Conservation (phyloP, 1,140 invertebrate species). For the Xylocopa sonorina region DNA sequence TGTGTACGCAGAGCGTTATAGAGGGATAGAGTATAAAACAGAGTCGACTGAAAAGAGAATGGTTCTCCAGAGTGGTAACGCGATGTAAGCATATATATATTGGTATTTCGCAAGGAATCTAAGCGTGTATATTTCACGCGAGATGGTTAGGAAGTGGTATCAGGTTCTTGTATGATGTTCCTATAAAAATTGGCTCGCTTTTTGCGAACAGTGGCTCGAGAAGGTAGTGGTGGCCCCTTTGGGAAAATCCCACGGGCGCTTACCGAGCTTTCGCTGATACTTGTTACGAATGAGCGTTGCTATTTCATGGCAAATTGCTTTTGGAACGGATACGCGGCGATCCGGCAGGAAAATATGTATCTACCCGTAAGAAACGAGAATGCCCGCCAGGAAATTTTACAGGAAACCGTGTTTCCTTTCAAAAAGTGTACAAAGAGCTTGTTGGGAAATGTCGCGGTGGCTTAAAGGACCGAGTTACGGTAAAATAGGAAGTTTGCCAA, state of each 20-base stretch:
- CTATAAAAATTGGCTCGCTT: conserved; percentile 12
- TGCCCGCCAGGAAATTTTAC: too few relatives aligned
- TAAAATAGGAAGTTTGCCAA: too few relatives aligned
- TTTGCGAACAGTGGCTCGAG: neutral
- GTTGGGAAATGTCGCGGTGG: too few relatives aligned
- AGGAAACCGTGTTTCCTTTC: too few relatives aligned
- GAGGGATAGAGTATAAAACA: neutral
- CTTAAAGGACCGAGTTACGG: too few relatives aligned
- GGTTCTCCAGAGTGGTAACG: neutral
- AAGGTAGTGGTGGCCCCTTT: neutral
- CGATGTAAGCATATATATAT: conserved; percentile 16
- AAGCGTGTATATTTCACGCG: neutral
- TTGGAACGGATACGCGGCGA: neutral
- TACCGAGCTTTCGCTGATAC: neutral
- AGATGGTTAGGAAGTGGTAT: conserved; percentile 6
- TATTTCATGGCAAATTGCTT: neutral
- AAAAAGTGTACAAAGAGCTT: too few relatives aligned
- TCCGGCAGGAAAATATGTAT: neutral
- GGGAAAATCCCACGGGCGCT: neutral
- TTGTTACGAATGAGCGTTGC: neutral
- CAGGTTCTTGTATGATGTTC: neutral
- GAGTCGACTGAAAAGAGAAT: neutral
- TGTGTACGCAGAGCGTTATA: neutral
- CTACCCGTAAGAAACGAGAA: too few relatives aligned
- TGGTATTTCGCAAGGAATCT: conserved; percentile 10